Evolutionary conservation across 2,888 invertebrate genomes (phyloP).

Genomic region (Agriotes lineatus): DNA sequence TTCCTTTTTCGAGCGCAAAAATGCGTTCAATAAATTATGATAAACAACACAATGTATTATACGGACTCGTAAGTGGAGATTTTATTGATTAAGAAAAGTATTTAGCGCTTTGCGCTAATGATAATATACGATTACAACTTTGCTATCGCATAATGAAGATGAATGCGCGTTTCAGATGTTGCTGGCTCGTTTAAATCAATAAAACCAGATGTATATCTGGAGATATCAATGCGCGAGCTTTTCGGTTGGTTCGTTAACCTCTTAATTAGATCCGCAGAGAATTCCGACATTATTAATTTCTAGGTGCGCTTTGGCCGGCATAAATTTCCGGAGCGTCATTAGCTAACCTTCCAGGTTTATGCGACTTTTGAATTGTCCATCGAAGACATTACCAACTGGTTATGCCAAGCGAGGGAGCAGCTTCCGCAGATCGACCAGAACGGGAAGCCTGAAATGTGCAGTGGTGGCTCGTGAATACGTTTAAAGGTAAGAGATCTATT

Average conservation of each 20-base stretch:
- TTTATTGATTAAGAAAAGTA: slow-evolving; percentile 27
- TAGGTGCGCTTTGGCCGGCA: neutral
- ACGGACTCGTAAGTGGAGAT: slow-evolving; percentile 10
- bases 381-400: slow-evolving; percentile 1
- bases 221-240: slow-evolving; percentile 32
- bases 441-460: too few species aligned
- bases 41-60: slow-evolving; percentile 2
- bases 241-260: slow-evolving; percentile 33
- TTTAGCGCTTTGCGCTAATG: slow-evolving; percentile 23
- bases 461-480: too few species aligned
- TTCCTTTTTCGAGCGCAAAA: slow-evolving; percentile 18
- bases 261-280: slow-evolving; percentile 28
- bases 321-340: slow-evolving; percentile 14
- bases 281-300: slow-evolving; percentile 34
- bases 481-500: too few species aligned
- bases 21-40: slow-evolving; percentile 15
- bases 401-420: slow-evolving; percentile 17
- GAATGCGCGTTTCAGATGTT: slow-evolving; percentile 16
- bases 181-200: slow-evolving; percentile 27
- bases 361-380: slow-evolving; percentile 11
- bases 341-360: slow-evolving; percentile 11
- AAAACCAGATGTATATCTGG: slow-evolving; percentile 28
- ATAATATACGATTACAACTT: slow-evolving; percentile 24
- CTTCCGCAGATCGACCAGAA: slow-evolving; percentile 16
- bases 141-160: slow-evolving; percentile 14